These are phyloP conservation scores for Drosophila limbata DNA, from an alignment of 2,888 invertebrate genomes.

Conservation along the genomic window DNA sequence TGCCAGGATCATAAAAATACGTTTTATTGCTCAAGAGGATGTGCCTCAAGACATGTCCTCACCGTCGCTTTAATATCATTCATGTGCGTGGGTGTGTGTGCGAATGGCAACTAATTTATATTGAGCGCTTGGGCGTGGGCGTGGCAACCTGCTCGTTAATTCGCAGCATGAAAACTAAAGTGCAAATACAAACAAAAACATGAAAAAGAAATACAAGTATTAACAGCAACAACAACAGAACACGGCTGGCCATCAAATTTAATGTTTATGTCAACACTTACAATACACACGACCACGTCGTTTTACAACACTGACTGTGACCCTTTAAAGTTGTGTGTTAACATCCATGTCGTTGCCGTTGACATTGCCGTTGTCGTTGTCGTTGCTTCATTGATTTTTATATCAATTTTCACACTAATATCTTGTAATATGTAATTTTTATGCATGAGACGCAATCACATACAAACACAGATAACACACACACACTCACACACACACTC, in stretches of 20 bases:
- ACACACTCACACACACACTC: slow-evolving; percentile 5
- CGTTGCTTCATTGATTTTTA: slow-evolving; percentile 76
- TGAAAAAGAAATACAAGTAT: slow-evolving; percentile 12
- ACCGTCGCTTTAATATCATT: slow-evolving; percentile 38
- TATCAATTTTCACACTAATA: slow-evolving; percentile 81
- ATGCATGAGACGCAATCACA: slow-evolving; percentile 66
- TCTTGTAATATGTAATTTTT: slow-evolving; percentile 79
- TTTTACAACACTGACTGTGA: slow-evolving; percentile 65
- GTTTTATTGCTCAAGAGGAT: slow-evolving; percentile 76
- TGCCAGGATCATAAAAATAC: slow-evolving; percentile 75
- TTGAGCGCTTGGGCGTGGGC: slow-evolving; percentile 43
- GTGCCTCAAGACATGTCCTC: slow-evolving; percentile 68
- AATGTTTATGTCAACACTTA: slow-evolving; percentile 80
- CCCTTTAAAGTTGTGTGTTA: slow-evolving; percentile 71
- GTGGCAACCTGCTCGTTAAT: slow-evolving; percentile 72
- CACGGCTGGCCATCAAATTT: slow-evolving; percentile 71
- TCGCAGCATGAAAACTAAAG: slow-evolving; percentile 78
- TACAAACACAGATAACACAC: slow-evolving; percentile 34
- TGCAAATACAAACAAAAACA: slow-evolving; percentile 52
- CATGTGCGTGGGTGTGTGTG: slow-evolving; percentile 26
- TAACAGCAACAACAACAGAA: slow-evolving; percentile 16
- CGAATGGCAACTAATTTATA: slow-evolving; percentile 61
- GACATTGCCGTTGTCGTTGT: slow-evolving; percentile 24
- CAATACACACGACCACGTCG: slow-evolving; percentile 64
- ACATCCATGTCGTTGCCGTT: slow-evolving; percentile 25